Evolutionary conservation across 2,113 vertebrate genomes (phyloP).

Genomic region (Marcusenius ussheri): DNA sequence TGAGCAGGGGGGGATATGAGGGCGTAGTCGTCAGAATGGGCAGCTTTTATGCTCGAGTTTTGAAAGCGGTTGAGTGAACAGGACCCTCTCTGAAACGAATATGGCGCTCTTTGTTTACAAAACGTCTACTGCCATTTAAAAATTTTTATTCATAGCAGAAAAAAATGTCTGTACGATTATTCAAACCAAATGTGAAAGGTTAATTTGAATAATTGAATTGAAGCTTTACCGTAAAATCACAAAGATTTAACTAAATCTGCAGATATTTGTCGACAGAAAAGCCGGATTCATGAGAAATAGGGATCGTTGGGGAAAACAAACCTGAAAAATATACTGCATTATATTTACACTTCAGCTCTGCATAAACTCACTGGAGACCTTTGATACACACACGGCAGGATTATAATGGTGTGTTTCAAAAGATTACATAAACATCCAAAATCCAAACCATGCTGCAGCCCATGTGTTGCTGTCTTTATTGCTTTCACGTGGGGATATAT

Average conservation of each 20-base stretch:
- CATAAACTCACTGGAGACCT: background rate
- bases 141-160: background rate
- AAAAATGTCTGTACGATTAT: background rate
- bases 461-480: background rate
- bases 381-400: background rate
- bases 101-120: background rate
- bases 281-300: background rate
- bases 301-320: background rate
- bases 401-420: slow-evolving; percentile 12
- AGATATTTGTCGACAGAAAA: background rate
- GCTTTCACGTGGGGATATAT: slow-evolving; percentile 11
- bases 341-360: slow-evolving; percentile 1
- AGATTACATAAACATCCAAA: slow-evolving; percentile 20
- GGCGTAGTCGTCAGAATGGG: background rate
- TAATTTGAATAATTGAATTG: background rate
- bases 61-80: background rate
- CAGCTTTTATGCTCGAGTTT: background rate
- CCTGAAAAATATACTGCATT: background rate
- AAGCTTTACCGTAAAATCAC: background rate
- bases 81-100: background rate
- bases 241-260: background rate
- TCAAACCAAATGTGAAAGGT: background rate
- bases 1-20: background rate
- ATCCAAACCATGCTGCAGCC: slow-evolving; percentile 20
- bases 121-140: background rate